Conservation (phyloP, 2,888 invertebrate genomes). For the Eristalis intricaria region DNA sequence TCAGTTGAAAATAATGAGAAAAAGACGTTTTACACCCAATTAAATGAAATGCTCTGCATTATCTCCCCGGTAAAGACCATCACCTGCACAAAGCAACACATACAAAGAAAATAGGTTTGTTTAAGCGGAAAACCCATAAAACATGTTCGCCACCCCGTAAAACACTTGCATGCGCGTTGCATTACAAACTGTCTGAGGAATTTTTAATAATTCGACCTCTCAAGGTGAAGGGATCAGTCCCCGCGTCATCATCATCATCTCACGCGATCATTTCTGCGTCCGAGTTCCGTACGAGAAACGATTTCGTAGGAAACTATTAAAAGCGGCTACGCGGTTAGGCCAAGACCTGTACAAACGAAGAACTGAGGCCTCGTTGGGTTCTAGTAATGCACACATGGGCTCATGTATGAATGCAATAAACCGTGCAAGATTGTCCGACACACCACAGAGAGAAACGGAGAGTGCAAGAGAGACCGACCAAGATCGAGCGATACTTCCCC, state of each 20-base stretch:
- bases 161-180: constrained; percentile 37
- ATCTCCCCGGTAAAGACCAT: not conserved
- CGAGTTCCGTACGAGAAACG: not conserved
- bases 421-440: not conserved
- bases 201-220: constrained; percentile 64
- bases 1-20: not conserved
- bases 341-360: not conserved
- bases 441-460: too few relatives aligned
- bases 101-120: constrained; percentile 27
- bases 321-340: constrained; percentile 7
- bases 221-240: constrained; percentile 11
- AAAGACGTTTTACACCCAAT: constrained; percentile 64
- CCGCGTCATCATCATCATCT: constrained; percentile 31
- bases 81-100: constrained; percentile 28
- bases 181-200: constrained; percentile 26
- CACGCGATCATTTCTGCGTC: constrained; percentile 48
- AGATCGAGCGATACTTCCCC: constrained; percentile 26
- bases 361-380: constrained; percentile 1
- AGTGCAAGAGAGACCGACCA: too few relatives aligned
- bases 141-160: constrained; percentile 61
- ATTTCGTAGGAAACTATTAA: constrained; percentile 63
- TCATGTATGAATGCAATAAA: constrained; percentile 4
- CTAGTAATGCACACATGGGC: constrained; percentile 51
- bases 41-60: constrained; percentile 55
- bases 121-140: constrained; percentile 49